These are phyloP conservation scores for Lucinisca nassula DNA, from an alignment of 2,888 invertebrate species.

Conservation along the genomic window DNA sequence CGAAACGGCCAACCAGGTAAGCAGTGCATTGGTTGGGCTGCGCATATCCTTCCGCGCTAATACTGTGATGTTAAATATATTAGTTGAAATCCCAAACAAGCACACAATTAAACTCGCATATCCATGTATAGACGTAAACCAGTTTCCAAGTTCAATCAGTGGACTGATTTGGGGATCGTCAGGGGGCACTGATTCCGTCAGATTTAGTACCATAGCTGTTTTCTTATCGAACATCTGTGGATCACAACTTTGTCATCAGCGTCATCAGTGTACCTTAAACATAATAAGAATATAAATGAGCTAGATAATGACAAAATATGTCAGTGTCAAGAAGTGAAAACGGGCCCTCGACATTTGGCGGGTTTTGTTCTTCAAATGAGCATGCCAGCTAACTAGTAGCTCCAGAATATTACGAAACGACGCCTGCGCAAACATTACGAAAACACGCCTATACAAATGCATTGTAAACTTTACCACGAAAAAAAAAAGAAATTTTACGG, in stretches of 20 bases:
- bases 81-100: slow-evolving; percentile 96
- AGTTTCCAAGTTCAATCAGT: slow-evolving; percentile 69
- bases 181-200: slow-evolving; percentile 10
- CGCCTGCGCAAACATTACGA: too few relatives aligned
- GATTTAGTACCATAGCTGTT: slow-evolving; percentile 28
- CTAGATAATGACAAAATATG: too few relatives aligned
- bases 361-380: too few relatives aligned
- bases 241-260: neutral
- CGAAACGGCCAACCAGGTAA: slow-evolving; percentile 95
- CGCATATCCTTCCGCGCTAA: slow-evolving; percentile 94
- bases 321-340: too few relatives aligned
- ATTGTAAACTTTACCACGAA: too few relatives aligned
- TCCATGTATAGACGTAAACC: slow-evolving; percentile 91
- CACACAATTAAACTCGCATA: slow-evolving; percentile 95
- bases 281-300: too few relatives aligned
- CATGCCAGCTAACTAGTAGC: too few relatives aligned
- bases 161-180: slow-evolving; percentile 28
- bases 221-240: slow-evolving; percentile 37
- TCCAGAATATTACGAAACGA: too few relatives aligned
- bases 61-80: slow-evolving; percentile 96
- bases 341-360: too few relatives aligned
- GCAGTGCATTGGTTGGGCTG: slow-evolving; percentile 96
- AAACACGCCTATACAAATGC: too few relatives aligned
- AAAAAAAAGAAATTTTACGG: too few relatives aligned
- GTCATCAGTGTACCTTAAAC: too few relatives aligned